These are phyloP conservation scores for Uropsilus gracilis DNA, from an alignment of 2,113 vertebrate species.

Conservation along the genomic window DNA sequence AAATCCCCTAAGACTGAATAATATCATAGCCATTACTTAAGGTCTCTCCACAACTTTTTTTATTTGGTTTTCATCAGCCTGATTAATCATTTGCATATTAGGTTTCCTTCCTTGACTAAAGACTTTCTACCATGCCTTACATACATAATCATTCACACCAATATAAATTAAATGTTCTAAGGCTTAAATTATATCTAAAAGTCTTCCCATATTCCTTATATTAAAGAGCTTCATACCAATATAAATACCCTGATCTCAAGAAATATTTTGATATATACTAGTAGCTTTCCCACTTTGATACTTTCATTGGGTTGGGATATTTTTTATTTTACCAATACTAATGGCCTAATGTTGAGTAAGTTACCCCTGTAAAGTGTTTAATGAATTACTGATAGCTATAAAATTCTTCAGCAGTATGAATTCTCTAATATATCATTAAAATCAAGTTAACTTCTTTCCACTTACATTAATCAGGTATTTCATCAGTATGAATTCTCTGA, in stretches of 20 bases:
- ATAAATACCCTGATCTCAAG: neutral
- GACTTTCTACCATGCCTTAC: neutral
- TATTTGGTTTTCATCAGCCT: neutral
- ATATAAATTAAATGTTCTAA: neutral
- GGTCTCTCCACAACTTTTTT: neutral
- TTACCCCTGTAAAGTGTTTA: neutral
- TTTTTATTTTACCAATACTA: neutral
- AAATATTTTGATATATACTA: neutral
- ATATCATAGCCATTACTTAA: neutral
- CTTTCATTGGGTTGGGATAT: neutral
- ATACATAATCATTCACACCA: neutral
- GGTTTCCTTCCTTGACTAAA: neutral
- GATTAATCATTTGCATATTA: constrained; percentile 45
- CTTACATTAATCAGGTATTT: neutral
- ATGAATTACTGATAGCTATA: neutral
- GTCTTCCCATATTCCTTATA: neutral
- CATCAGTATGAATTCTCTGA: constrained; percentile 25
- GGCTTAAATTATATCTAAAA: neutral
- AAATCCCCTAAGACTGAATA: neutral
- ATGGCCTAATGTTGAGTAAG: neutral
- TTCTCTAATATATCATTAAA: constrained; percentile 30
- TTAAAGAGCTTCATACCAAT: neutral
- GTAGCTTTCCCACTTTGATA: neutral
- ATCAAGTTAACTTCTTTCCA: neutral
- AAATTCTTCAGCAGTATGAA: constrained; percentile 35